Conservation (phyloP, 2,797 vertebrate genomes). For the Platyrinchus mystaceus region DNA sequence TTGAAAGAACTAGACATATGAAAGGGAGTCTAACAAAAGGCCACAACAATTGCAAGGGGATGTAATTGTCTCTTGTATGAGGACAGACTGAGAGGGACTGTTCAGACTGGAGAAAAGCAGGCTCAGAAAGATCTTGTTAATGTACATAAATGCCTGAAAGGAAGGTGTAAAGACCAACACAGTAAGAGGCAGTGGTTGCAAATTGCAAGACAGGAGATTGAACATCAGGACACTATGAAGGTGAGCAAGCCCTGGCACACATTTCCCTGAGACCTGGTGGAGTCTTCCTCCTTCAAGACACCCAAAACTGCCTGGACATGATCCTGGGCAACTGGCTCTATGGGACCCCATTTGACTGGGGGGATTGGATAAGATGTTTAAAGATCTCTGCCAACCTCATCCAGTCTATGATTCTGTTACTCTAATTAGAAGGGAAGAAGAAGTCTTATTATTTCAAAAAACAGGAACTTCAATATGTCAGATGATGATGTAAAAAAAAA, state of each 20-base stretch:
- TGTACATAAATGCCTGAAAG: not conserved
- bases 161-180: not conserved
- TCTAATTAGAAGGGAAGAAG: not conserved
- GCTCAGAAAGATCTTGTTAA: not conserved
- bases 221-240: not conserved
- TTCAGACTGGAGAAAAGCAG: not conserved
- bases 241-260: not conserved
- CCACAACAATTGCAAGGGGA: rapidly evolving
- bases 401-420: not conserved
- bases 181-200: not conserved
- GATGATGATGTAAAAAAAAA: not conserved
- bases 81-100: not conserved
- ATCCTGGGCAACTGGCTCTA: not conserved
- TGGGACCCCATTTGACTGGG: too few relatives aligned
- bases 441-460: not conserved
- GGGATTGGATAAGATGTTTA: not conserved
- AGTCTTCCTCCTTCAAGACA: not conserved
- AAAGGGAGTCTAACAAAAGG: not conserved
- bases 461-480: not conserved
- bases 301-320: not conserved
- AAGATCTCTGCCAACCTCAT: not conserved
- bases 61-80: not conserved
- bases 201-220: rapidly evolving
- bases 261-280: not conserved
- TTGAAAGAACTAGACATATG: rapidly evolving